Conservation (phyloP, 2,113 vertebrate genomes). For the Sterrhoptilus dennistouni region DNA sequence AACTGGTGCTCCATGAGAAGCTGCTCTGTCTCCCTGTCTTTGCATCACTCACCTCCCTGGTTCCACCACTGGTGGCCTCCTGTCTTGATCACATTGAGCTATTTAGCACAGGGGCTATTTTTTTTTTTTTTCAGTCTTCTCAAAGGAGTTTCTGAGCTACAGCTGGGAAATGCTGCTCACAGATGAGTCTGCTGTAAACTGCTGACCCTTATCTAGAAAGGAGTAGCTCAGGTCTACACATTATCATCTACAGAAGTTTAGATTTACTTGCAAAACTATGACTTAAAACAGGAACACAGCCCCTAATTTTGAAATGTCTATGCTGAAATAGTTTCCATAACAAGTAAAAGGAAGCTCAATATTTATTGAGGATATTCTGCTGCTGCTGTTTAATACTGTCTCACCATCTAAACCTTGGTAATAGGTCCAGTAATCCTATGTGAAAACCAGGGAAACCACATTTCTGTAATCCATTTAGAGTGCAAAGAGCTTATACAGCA, state of each 20-base stretch:
- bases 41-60: neutral
- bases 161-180: neutral
- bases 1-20: neutral
- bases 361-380: neutral
- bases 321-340: neutral
- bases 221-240: neutral
- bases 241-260: neutral
- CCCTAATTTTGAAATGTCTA: neutral
- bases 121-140: neutral
- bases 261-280: neutral
- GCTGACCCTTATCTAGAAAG: neutral
- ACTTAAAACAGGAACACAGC: neutral
- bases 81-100: neutral
- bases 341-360: neutral
- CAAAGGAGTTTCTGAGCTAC: neutral
- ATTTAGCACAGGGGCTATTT: neutral
- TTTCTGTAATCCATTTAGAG: neutral
- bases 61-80: neutral
- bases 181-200: neutral
- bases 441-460: neutral
- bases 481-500: neutral
- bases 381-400: neutral
- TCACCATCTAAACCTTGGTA: neutral
- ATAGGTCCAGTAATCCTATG: neutral
- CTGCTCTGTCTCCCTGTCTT: neutral